Conservation (phyloP, 2,888 invertebrate species). For the Anagyrus pseudococci region DNA sequence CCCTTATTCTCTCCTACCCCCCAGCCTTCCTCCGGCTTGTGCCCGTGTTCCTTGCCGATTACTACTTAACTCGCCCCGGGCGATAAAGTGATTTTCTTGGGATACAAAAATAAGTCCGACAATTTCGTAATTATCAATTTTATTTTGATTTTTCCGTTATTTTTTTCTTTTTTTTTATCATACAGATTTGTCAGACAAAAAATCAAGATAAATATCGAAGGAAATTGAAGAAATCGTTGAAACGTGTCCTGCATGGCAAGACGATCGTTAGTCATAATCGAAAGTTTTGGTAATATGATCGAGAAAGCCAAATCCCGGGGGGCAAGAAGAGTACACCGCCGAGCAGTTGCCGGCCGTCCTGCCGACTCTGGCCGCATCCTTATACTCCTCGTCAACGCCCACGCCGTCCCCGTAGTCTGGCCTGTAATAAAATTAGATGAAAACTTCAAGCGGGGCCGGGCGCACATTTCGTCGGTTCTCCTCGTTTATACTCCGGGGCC, state of each 20-base stretch:
- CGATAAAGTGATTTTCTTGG: no score
- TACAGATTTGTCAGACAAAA: not conserved
- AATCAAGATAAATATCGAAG: not conserved
- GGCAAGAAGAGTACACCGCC: constrained; percentile 69
- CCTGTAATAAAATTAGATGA: constrained; percentile 59
- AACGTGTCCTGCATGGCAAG: not conserved
- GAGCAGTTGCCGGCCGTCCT: constrained; percentile 70
- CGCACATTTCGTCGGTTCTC: no score
- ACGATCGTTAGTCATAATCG: constrained; percentile 23
- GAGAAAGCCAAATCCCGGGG: constrained; percentile 68
- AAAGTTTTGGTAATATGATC: constrained; percentile 58
- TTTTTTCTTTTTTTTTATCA: no score
- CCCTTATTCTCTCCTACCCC: no score
- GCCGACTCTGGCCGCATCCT: constrained; percentile 71
- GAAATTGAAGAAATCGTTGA: not conserved
- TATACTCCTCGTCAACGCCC: constrained; percentile 66
- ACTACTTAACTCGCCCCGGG: no score
- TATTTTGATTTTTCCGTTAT: not conserved
- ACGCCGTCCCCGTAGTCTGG: constrained; percentile 66
- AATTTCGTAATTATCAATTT: no score
- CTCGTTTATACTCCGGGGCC: no score
- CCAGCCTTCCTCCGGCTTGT: no score
- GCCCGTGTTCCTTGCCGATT: no score
- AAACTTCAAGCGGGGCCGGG: no score
- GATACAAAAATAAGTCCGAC: no score